phyloP scores from a whole-genome alignment of 2,113 vertebrate genomes.

The Arizona elegans region DNA sequence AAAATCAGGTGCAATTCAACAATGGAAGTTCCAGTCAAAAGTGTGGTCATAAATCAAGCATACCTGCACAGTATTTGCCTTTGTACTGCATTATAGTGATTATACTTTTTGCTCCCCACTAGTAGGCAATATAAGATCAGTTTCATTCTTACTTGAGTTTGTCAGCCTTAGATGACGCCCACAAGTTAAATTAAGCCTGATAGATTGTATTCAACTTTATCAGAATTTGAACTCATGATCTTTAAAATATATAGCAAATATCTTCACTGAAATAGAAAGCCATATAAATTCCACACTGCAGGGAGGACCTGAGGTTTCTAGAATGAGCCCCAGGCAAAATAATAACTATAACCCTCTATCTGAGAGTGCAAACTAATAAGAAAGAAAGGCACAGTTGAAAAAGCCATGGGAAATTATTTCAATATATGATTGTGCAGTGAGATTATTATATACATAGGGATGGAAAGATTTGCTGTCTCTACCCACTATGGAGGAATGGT shows the following conservation, averaged over 20 bases:
- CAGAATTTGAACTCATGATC: neutral
- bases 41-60: no score
- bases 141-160: neutral
- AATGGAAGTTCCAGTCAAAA: no score
- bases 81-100: neutral
- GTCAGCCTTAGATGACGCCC: neutral
- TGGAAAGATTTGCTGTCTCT: no score
- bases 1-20: no score
- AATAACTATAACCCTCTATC: no score
- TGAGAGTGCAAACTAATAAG: no score
- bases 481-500: no score
- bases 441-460: no score
- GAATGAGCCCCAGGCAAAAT: no score
- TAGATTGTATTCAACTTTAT: neutral
- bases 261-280: neutral
- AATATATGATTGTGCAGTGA: no score
- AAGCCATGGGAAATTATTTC: no score
- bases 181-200: neutral
- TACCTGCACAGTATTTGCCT: neutral
- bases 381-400: no score
- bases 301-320: neutral
- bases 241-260: neutral
- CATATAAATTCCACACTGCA: neutral
- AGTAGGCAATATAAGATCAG: neutral
- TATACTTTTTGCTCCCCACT: neutral